Percentiles rank a stretch among this genome's conserved stretches.
Evolutionary conservation across 2,797 vertebrate species (phyloP).

Genomic region (Galaxias olidus): DNA sequence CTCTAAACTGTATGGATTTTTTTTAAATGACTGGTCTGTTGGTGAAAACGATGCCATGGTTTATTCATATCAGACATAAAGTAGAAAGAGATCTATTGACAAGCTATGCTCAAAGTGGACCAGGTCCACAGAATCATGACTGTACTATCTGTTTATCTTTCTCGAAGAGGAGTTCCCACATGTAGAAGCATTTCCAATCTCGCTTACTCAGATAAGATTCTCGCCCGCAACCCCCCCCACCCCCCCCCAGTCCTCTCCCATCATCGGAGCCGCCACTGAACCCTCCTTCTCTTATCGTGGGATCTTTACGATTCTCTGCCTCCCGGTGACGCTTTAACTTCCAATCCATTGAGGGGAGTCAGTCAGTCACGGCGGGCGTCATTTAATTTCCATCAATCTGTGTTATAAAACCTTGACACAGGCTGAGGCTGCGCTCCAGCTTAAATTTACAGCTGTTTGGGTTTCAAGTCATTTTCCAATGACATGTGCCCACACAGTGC

Average conservation of each 20-base stretch:
- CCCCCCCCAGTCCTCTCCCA: no score
- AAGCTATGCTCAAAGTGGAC: no score
- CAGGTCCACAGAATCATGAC: not conserved
- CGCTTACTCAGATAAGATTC: conserved; percentile 42
- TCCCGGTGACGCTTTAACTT: conserved; percentile 50
- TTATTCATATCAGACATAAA: not conserved
- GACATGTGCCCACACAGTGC: conserved; percentile 36
- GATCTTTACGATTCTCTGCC: conserved; percentile 51
- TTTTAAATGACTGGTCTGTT: no score
- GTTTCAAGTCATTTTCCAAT: conserved; percentile 56
- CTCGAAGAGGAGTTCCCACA: not conserved
- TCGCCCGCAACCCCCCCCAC: conserved; percentile 25
- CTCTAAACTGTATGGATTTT: no score
- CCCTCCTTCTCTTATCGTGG: conserved; percentile 50
- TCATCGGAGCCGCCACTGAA: conserved; percentile 39
- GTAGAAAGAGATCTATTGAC: not conserved
- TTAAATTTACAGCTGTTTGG: conserved; percentile 68
- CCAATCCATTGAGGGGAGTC: conserved; percentile 62
- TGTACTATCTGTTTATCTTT: not conserved
- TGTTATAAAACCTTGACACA: conserved; percentile 70
- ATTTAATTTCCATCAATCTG: conserved; percentile 72
- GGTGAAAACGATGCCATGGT: not conserved
- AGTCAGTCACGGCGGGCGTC: conserved; percentile 59
- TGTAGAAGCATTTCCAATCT: conserved; percentile 43
- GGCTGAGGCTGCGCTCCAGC: conserved; percentile 39